A percentile compares a stretch with the other conserved stretches of the same genome.
Evolutionary conservation across 1,140 invertebrate species (phyloP).

Genomic region (Chymomyza costata): DNA sequence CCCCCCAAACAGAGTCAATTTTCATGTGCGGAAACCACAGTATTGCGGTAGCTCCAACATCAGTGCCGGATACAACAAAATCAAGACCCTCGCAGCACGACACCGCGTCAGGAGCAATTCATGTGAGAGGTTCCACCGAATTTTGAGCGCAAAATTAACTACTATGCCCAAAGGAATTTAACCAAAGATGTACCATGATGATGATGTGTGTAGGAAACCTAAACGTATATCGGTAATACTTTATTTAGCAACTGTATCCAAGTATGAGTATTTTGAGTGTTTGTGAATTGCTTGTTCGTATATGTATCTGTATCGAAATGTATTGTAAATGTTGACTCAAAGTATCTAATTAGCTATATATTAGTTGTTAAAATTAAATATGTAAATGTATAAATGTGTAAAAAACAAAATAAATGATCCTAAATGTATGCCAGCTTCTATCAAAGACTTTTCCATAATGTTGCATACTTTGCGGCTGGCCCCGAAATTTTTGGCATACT

Average conservation of each 20-base stretch:
- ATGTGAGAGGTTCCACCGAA: slow-evolving; percentile 20
- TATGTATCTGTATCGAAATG: slow-evolving; percentile 25
- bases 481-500: too few species aligned
- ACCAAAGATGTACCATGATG: slow-evolving; percentile 39
- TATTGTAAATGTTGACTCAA: slow-evolving; percentile 34
- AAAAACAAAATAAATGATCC: slow-evolving; percentile 14
- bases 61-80: slow-evolving; percentile 10
- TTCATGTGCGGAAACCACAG: slow-evolving; percentile 74
- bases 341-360: slow-evolving; percentile 45
- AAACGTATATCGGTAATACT: too few species aligned
- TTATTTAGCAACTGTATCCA: slow-evolving; percentile 27
- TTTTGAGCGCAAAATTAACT: slow-evolving; percentile 39
- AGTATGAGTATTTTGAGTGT: slow-evolving; percentile 23
- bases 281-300: slow-evolving; percentile 17
- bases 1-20: slow-evolving; percentile 57
- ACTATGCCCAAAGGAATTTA: slow-evolving; percentile 3
- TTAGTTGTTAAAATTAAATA: slow-evolving; percentile 23
- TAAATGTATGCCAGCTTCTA: too few species aligned
- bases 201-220: too few species aligned
- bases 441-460: too few species aligned
- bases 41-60: slow-evolving; percentile 63
- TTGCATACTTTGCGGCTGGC: too few species aligned
- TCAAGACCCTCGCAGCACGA: slow-evolving; percentile 13
- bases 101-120: slow-evolving; percentile 16
- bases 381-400: slow-evolving; percentile 30